Base-by-base conservation (phyloP, 2,888 invertebrate genomes). In the Achlya flavicornis region DNA sequence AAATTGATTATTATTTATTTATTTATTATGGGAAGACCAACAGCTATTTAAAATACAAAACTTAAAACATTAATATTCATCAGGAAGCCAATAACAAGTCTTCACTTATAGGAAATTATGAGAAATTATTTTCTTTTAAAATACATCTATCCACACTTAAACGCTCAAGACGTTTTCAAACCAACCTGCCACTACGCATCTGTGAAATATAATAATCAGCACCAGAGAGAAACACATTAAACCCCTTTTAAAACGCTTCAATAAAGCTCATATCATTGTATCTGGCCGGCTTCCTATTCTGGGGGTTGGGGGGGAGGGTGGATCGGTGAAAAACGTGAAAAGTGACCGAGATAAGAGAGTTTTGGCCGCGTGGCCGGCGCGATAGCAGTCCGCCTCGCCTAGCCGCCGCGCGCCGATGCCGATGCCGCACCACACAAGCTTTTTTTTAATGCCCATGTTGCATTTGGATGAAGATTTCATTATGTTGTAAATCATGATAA, bases 291-390 rank as follows among this genome's bases (percentile, higher is more conserved):
- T 76, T 81, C 76, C 83, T 84, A 81, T 80, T 79, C 80, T 80
- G 78, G 74, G 69, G 69, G 73, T 64, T 68, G 60, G 61, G 63
- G 64, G 64, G 62, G 63, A 61, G 63, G 67, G 66, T 65, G 74
- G 77, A 85, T 83, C 81, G 83, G 79, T 89, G 89, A 90, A 92
- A 92, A 91, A 91, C 89, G 91, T 91, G 91, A 91, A 92, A 92
- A 92, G 89, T 92, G 90, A 80, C 84, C 85, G 79, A 73, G 91
- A 91, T 91, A 91, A 89, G 82, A 71, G 46, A 46, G 81, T 85
- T 88, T 89, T 88, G 89, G 87, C 87, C 78, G 83, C 78, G 75
- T 72, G 78, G 79, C 71, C 74, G 74, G 64, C 64, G 74, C 77
- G 87, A 87, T 86, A 89, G 77, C 78, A 73, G 16, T 8, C 65